These are phyloP conservation scores for Pachycephus smyrnensis DNA, from an alignment of 2,888 invertebrate genomes.

Conservation along the genomic window DNA sequence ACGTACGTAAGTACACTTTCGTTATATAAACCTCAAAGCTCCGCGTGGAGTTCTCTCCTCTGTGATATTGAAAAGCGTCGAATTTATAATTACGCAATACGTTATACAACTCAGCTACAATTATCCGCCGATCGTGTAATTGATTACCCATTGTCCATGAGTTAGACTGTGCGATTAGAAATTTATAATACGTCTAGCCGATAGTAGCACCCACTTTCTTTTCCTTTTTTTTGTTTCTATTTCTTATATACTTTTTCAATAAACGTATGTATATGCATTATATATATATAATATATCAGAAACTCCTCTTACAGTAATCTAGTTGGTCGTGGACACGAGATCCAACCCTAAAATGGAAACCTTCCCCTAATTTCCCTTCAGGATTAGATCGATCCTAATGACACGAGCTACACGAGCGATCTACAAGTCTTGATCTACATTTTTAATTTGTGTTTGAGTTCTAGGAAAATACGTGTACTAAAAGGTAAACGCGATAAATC, in stretches of 20 bases:
- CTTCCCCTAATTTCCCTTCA: constrained; percentile 63
- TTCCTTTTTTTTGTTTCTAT: background rate
- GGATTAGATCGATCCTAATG: constrained; percentile 38
- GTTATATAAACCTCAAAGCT: background rate
- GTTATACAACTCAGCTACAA: background rate
- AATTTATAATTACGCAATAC: background rate
- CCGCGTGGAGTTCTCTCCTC: background rate
- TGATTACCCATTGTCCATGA: background rate
- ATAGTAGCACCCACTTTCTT: background rate
- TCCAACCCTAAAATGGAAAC: constrained; percentile 54
- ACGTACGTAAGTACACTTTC: background rate
- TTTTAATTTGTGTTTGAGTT: background rate
- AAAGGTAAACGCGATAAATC: background rate
- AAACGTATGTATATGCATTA: background rate
- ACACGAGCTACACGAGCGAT: background rate
- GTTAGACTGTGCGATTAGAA: constrained; percentile 12
- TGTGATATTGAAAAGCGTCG: background rate
- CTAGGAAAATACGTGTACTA: background rate
- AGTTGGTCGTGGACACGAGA: constrained; percentile 10
- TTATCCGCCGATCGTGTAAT: background rate
- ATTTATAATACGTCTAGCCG: background rate
- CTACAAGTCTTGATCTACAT: background rate
- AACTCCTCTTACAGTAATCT: background rate
- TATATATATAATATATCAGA: background rate
- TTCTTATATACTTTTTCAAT: background rate